Base-by-base conservation (phyloP, 2,797 vertebrate species). In the Hozukius guyotensis region DNA sequence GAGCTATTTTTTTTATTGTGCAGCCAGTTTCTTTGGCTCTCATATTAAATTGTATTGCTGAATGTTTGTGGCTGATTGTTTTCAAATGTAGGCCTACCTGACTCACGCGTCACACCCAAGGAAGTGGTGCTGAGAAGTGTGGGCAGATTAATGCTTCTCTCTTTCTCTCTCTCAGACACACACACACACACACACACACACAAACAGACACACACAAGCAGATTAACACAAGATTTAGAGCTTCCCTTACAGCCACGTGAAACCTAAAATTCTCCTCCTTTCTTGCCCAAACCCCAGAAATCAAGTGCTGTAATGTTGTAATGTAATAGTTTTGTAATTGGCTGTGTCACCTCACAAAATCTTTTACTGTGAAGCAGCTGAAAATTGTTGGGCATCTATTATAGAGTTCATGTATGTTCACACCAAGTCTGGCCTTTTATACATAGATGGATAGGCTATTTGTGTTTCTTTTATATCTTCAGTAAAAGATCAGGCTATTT, bases 201-300 rank as follows among this genome's bases (percentile, higher is more conserved):
- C 34, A 36, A 9, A 34, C 34, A 36, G 6, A 31, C 31, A 32
- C n/a, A 72, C 31, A 72, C 46, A 76, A 3, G 8, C 56, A 71
- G 76, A 83, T 75, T 69, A 24, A 36, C 68, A 74, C 2, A 27
- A 38, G 13, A 65, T 71, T 57, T 59, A 49, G 29, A 80, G 64
- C 69, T 73, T 85, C 60, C 6, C 22, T 74, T 31, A 13, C 34
- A 68, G 20, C 10, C 24, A 57, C 2, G 2, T 65, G 22, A 68
- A 42, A 76, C 52, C 46, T 65, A 1, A 64, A 52, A 49, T 14
- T 52, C 6, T 64, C 27, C n/a, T 22, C 46, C 34, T 56, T 25
- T 85, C 59, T 65, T 22, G 24, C 3, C 14, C 14, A 63, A 61
- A 49, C 36, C 12, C 29, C 5, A 31, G 4, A 36, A 22, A 70